Evolutionary conservation across 2,797 vertebrate species (phyloP).

Genomic region (Eulemur coronatus): DNA sequence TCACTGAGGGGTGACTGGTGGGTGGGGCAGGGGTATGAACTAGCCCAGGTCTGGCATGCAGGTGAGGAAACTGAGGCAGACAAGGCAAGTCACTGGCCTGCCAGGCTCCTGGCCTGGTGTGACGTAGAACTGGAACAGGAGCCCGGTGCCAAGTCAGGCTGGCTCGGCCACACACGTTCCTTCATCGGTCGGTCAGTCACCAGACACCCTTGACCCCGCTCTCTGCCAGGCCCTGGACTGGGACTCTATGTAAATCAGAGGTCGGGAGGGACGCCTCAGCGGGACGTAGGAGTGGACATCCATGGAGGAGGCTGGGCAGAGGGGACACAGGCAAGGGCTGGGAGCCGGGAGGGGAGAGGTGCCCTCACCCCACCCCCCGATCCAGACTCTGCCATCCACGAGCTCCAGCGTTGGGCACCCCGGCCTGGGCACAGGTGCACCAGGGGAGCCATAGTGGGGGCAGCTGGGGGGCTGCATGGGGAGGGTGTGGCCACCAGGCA

Average conservation of each 20-base stretch:
- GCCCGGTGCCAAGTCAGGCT: background rate
- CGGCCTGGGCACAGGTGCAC: rapidly evolving
- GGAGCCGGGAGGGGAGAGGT: background rate
- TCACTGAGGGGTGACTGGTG: background rate
- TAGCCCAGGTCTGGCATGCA: background rate
- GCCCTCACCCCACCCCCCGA: background rate
- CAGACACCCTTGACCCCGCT: background rate
- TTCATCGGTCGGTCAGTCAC: background rate
- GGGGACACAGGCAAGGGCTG: background rate
- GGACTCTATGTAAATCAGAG: background rate
- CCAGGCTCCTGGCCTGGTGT: background rate
- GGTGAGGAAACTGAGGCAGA: background rate
- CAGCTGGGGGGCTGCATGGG: background rate
- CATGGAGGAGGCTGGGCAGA: rapidly evolving
- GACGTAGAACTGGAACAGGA: background rate
- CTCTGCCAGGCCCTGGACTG: background rate
- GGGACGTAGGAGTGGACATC: background rate
- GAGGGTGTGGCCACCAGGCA: too few relatives aligned
- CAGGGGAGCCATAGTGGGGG: background rate
- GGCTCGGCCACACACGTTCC: rapidly evolving
- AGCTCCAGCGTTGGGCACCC: background rate
- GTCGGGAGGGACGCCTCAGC: background rate
- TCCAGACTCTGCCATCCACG: background rate
- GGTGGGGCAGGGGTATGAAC: background rate
- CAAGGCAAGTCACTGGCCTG: background rate